Conservation (phyloP, 2,888 invertebrate genomes). For the Drosophila kanekoi region DNA sequence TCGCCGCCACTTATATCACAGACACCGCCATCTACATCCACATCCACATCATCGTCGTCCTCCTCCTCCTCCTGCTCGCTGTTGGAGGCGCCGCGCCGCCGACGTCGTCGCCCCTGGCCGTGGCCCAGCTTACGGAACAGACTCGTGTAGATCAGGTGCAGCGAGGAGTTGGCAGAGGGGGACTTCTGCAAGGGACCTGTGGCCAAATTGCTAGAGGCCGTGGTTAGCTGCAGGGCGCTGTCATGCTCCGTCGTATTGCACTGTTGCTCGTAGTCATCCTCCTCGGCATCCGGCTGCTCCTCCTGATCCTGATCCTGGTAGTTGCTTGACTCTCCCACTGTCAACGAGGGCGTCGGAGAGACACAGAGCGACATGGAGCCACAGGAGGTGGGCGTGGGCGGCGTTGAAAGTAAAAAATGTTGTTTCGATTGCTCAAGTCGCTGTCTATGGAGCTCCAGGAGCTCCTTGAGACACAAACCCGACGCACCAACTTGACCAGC, state of each 20-base stretch:
- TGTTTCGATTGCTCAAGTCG: constrained; percentile 83
- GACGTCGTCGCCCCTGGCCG: constrained; percentile 57
- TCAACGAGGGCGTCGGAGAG: constrained; percentile 66
- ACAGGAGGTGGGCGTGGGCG: constrained; percentile 79
- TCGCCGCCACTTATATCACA: constrained; percentile 83
- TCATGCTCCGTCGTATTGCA: constrained; percentile 56
- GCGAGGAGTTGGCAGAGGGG: constrained; percentile 76
- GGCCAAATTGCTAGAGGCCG: constrained; percentile 49
- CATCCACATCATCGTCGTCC: constrained; percentile 34
- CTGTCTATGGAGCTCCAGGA: constrained; percentile 81
- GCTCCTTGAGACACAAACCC: constrained; percentile 77
- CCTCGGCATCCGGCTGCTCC: constrained; percentile 33
- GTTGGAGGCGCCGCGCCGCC: constrained; percentile 65
- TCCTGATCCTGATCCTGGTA: constrained; percentile 36
- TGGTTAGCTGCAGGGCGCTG: constrained; percentile 69
- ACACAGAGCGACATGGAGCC: constrained; percentile 73
- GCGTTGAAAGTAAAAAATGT: constrained; percentile 83
- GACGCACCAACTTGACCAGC: constrained; percentile 52
- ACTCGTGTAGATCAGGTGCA: constrained; percentile 81
- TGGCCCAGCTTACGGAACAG: constrained; percentile 76
- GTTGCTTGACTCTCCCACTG: constrained; percentile 68
- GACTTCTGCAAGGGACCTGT: constrained; percentile 71
- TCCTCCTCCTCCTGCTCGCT: constrained; percentile 71
- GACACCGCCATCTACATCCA: constrained; percentile 74
- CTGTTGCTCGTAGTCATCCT: constrained; percentile 62